These are phyloP conservation scores for Caenorhabditis becei DNA, from an alignment of 2,888 invertebrate genomes.

Conservation along the genomic window DNA sequence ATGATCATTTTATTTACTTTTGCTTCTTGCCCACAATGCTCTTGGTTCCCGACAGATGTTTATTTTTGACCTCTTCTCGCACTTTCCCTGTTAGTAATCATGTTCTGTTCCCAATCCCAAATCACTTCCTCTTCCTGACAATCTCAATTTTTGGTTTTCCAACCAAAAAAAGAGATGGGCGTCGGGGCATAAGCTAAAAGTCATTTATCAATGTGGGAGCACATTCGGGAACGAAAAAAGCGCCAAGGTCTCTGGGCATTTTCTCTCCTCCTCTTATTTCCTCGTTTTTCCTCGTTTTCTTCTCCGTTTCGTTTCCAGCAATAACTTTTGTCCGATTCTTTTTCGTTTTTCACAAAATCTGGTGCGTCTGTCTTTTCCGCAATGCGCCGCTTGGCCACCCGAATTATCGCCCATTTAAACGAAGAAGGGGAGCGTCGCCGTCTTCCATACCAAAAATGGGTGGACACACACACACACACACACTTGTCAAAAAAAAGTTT, in stretches of 20 bases:
- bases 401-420: constrained; percentile 50
- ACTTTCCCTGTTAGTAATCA: neutral
- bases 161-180: constrained; percentile 21
- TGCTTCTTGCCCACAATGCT: no score
- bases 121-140: neutral
- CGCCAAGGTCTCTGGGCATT: neutral
- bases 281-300: constrained; percentile 12
- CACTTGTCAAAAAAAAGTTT: constrained; percentile 46
- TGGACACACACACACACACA: neutral
- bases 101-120: neutral
- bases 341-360: constrained; percentile 34
- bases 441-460: neutral
- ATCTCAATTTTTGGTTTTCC: constrained; percentile 8
- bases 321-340: neutral
- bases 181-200: constrained; percentile 46
- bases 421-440: constrained; percentile 8
- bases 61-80: no score
- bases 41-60: no score
- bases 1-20: no score
- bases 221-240: constrained; percentile 40
- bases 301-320: neutral
- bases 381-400: constrained; percentile 14
- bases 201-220: constrained; percentile 63
- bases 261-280: constrained; percentile 13
- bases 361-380: constrained; percentile 22